Conservation (phyloP, 2,797 vertebrate species). For the Sebastes flavidus region DNA sequence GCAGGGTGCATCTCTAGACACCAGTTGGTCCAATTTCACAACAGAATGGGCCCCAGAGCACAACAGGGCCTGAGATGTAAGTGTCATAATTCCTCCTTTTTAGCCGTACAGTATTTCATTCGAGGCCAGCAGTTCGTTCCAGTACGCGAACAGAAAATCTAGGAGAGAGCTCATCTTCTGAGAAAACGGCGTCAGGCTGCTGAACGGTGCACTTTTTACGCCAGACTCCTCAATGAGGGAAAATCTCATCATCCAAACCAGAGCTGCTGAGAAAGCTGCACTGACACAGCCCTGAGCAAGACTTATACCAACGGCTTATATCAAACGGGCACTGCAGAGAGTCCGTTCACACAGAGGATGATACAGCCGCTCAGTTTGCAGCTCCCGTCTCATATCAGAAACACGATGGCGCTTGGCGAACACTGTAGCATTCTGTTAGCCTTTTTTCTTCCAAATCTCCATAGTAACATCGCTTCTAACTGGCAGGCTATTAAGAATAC, state of each 20-base stretch:
- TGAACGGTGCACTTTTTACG: constrained; percentile 77
- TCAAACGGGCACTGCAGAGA: constrained; percentile 48
- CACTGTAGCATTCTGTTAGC: constrained; percentile 53
- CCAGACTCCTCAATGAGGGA: constrained; percentile 68
- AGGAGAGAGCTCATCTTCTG: constrained; percentile 63
- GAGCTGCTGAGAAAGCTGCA: constrained; percentile 56
- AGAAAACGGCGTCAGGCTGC: constrained; percentile 69
- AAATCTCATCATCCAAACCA: constrained; percentile 73
- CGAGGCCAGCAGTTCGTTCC: constrained; percentile 58
- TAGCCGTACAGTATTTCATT: constrained; percentile 64
- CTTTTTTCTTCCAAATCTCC: constrained; percentile 66
- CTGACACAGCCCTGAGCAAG: constrained; percentile 60
- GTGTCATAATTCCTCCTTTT: constrained; percentile 64
- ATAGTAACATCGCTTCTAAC: constrained; percentile 73
- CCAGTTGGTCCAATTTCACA: constrained; percentile 70
- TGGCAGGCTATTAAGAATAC: constrained; percentile 32
- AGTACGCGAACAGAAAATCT: constrained; percentile 43
- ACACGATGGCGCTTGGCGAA: constrained; percentile 38
- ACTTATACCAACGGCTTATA: constrained; percentile 43
- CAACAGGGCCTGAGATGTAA: constrained; percentile 50
- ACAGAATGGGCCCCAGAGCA: constrained; percentile 64
- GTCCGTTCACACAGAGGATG: constrained; percentile 36
- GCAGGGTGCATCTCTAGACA: constrained; percentile 65
- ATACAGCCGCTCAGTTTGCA: constrained; percentile 26
- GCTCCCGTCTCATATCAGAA: constrained; percentile 23